phyloP scores from a whole-genome alignment of 2,113 vertebrate genomes.

The Mesembrinibis cayennensis region DNA sequence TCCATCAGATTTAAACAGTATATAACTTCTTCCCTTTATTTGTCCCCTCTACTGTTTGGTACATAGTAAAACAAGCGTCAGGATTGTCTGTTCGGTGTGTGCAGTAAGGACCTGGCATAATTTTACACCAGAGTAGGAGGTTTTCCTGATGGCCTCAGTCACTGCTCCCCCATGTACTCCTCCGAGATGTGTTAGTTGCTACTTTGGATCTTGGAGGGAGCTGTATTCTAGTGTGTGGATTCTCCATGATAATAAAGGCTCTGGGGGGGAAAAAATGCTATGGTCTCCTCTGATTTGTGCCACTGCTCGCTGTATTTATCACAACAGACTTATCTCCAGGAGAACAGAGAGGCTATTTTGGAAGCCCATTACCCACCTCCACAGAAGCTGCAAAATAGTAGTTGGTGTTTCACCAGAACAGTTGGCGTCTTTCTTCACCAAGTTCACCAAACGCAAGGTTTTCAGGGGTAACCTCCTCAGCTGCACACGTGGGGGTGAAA shows the following conservation, averaged over 20 bases:
- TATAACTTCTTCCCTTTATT: background rate
- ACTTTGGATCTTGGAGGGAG: background rate
- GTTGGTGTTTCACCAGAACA: background rate
- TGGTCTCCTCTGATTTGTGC: background rate
- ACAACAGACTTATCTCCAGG: background rate
- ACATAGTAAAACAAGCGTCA: background rate
- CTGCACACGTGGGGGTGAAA: background rate
- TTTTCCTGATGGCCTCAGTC: background rate
- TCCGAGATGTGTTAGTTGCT: background rate
- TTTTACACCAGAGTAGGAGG: background rate
- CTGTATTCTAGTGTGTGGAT: background rate
- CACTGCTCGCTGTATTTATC: background rate
- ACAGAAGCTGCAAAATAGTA: background rate
- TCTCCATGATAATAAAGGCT: background rate
- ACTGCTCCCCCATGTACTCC: background rate
- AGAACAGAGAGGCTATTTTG: background rate
- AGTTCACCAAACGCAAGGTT: background rate
- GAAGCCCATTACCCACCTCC: background rate
- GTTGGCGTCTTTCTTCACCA: background rate
- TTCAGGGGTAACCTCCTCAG: background rate
- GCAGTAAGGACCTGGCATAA: background rate
- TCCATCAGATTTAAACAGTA: background rate
- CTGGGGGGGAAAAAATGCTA: accelerated
- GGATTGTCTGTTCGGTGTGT: background rate
- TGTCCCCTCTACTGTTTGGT: background rate